Conservation (phyloP, 2,113 vertebrate genomes). For the Datnioides undecimradiatus region DNA sequence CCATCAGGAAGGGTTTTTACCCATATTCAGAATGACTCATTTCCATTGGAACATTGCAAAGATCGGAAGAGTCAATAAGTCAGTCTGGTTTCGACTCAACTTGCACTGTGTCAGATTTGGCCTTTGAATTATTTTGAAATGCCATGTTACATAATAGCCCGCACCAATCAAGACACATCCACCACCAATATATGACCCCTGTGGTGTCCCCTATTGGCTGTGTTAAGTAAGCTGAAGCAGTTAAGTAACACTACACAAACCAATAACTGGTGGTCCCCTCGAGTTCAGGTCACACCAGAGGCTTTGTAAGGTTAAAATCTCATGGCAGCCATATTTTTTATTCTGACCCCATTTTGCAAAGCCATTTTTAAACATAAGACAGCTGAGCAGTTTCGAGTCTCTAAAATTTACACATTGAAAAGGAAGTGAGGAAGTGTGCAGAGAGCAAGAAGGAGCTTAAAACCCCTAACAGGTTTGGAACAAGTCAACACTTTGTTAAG, state of each 20-base stretch:
- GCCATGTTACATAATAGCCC: neutral
- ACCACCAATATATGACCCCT: neutral
- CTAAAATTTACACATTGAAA: neutral
- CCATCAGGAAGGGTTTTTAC: neutral
- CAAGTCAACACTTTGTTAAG: slow-evolving; percentile 38
- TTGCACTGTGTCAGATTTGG: neutral
- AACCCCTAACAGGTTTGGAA: neutral
- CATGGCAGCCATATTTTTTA: too few relatives aligned
- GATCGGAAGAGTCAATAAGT: neutral
- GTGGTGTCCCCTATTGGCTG: neutral
- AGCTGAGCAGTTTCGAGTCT: neutral
- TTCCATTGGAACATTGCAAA: neutral
- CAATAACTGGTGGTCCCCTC: too few relatives aligned
- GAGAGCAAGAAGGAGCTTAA: neutral
- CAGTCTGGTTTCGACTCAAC: neutral
- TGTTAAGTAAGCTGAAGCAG: neutral
- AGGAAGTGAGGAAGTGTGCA: neutral
- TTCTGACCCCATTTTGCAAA: neutral
- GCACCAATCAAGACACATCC: neutral
- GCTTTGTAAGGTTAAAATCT: too few relatives aligned
- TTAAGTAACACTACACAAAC: too few relatives aligned
- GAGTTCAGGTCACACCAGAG: too few relatives aligned
- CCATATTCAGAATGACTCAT: neutral
- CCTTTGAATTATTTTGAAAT: neutral
- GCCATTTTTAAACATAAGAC: neutral